Conservation (phyloP, 2,797 vertebrate species). For the Trematomus bernacchii region DNA sequence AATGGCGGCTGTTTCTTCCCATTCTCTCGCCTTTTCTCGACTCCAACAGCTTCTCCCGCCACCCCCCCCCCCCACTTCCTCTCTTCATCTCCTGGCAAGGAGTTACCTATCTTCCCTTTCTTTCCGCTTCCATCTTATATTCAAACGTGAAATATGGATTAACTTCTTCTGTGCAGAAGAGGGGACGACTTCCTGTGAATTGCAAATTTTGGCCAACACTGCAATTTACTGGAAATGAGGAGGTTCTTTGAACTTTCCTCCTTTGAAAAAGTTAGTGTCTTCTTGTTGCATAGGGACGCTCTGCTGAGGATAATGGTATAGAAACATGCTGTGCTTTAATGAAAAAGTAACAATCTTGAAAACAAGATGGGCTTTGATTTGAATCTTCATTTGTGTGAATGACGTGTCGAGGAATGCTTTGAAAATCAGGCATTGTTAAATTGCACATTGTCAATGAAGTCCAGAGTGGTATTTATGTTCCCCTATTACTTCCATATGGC, state of each 20-base stretch:
- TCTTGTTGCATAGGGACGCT: constrained; percentile 40
- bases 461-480: constrained; percentile 14
- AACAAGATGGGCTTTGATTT: constrained; percentile 62
- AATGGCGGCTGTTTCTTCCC: constrained; percentile 85
- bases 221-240: constrained; percentile 78
- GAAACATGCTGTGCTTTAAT: constrained; percentile 43
- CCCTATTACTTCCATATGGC: constrained; percentile 34
- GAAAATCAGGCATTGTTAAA: constrained; percentile 13
- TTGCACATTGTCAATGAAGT: constrained; percentile 14
- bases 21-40: constrained; percentile 77
- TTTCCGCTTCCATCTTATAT: constrained; percentile 76
- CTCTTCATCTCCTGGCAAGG: constrained; percentile 76
- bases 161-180: constrained; percentile 78
- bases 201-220: constrained; percentile 80
- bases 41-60: constrained; percentile 63
- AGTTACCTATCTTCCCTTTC: constrained; percentile 75
- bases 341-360: constrained; percentile 47
- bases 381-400: constrained; percentile 38
- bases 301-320: constrained; percentile 24
- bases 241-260: constrained; percentile 78
- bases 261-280: constrained; percentile 73
- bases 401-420: constrained; percentile 37
- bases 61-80: constrained; percentile 16
- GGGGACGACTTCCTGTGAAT: constrained; percentile 80
- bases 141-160: constrained; percentile 84